Evolutionary conservation across 2,113 vertebrate genomes (phyloP), one percentile per base, ranked within the genome.

Genomic region (Lepus timidus): DNA sequence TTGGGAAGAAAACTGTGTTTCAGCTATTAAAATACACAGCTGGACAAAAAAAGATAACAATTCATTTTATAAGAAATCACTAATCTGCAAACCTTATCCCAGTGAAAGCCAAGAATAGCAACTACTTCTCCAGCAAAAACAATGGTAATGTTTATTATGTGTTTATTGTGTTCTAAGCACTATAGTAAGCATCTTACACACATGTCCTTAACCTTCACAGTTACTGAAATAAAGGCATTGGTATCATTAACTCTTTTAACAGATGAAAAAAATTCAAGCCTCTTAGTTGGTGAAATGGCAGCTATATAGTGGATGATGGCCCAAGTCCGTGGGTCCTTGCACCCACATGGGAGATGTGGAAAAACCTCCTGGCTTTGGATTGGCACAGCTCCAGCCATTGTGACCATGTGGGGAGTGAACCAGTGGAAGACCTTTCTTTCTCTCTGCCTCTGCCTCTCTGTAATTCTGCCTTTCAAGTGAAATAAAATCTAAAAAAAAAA

Each of bases 21-120:
- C 52, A 94, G 31, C 61, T 76, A 39, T 51, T 78, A 79, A 74
- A 94, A 90, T 85, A 55, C 85, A 75, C 90, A 94, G 19, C 19
- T 70, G 3, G 20, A 76, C 25, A 75, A 85, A 84, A 89, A 71
- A 20, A 44, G 65, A n/a, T 31, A 80, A 44, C 14, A 65, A 19
- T 84, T 52, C 17, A 13, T 93, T 79, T 90, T 36, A 68, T 61
- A 49, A 25, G n/a, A 75, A 79, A 67, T 84, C 61, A 80, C 25
- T 79, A 31, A 85, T 85, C 33, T 62, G 44, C 33, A 95, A 90
- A 70, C 4, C 29, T 75, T 76, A 64, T 65, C 33, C 67, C 86
- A 74, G 23, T 64, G 23, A 92, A 29, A 88, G 74, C 3, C 20
- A 74, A 94, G 12, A 71, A 36, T 64, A 52, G 33, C 49, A 88